phyloP scores from a whole-genome alignment of 2,888 invertebrate genomes.

The Andrena flavipes region DNA sequence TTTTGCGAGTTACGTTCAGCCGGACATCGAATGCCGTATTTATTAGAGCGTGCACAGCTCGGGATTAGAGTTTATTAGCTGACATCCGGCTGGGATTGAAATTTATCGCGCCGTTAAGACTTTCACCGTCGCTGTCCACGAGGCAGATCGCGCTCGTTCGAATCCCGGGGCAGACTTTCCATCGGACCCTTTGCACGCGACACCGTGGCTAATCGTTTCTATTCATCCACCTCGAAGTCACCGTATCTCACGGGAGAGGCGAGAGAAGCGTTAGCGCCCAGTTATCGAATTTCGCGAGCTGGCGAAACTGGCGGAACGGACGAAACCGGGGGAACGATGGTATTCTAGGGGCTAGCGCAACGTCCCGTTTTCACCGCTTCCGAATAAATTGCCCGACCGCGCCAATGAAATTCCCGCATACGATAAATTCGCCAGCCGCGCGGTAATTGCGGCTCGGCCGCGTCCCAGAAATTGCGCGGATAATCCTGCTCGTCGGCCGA shows the following conservation, averaged over 20 bases:
- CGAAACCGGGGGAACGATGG: background rate
- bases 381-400: slow-evolving; percentile 41
- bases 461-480: slow-evolving; percentile 40
- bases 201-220: background rate
- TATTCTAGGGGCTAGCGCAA: slow-evolving; percentile 16
- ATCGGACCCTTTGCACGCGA: background rate
- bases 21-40: slow-evolving; percentile 15
- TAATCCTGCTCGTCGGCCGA: slow-evolving; percentile 39
- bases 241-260: background rate
- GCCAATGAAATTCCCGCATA: slow-evolving; percentile 44
- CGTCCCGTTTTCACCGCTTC: slow-evolving; percentile 1
- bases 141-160: background rate
- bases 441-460: slow-evolving; percentile 42
- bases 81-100: slow-evolving; percentile 26
- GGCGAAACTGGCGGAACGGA: background rate
- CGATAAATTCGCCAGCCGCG: slow-evolving; percentile 49
- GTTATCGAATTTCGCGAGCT: slow-evolving; percentile 22
- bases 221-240: background rate
- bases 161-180: background rate
- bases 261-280: background rate
- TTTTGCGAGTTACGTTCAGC: slow-evolving; percentile 22
- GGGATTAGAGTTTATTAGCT: slow-evolving; percentile 44
- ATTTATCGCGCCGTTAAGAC: slow-evolving; percentile 33
- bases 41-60: slow-evolving; percentile 1
- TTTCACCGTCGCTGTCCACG: background rate